Evolutionary conservation across 1,140 invertebrate genomes (phyloP), one percentile per base, ranked within the genome.

Genomic region (Diploscapter pachys): DNA sequence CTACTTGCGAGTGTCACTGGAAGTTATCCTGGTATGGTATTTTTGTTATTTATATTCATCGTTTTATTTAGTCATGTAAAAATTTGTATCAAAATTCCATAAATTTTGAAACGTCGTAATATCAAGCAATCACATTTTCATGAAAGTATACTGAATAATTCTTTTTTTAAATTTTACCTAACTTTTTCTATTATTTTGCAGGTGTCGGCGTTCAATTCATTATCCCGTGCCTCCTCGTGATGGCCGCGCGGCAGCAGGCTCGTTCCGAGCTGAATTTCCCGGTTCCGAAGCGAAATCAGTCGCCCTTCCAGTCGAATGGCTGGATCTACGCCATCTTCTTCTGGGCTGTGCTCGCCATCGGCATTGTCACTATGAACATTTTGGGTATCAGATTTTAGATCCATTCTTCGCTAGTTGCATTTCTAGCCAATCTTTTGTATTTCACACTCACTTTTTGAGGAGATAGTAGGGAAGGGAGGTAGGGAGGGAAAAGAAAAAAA

Each of bases 151-250:
- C 13, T 11, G 9, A 54, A 52, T 59, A 50, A 55, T 48, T 51
- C 13, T 53, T 59, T 54, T 51, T 48, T 51, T 31, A 75, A 31
- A 5, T 52, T 75, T n/a, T 50, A 72, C 13, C n/a, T 59, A 75
- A 3, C 48, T 57, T 49, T 55, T 61, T 11, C 4, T 31, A n/a
- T 77, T 31, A 81, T 63, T 98, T 94, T 87, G 93, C 94, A 3
- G 95, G 96, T 2, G 90, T 92, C 13, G 91, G 90, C 3, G 95
- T 99, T 75, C 96, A 99, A 86, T 99, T 98, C 88, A 86, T 98
- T 2, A 92, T 98, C 80, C 96, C 96, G 0, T 92, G 92, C 0
- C 89, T 91, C 63, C 87, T 99, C 51, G 93, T 97, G 4, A 91
- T 92, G 82, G 62, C 57, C 31, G 69, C 75, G 50, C 75, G 75